Base-by-base conservation (phyloP, 2,888 invertebrate species). In the Pomacea canaliculata region DNA sequence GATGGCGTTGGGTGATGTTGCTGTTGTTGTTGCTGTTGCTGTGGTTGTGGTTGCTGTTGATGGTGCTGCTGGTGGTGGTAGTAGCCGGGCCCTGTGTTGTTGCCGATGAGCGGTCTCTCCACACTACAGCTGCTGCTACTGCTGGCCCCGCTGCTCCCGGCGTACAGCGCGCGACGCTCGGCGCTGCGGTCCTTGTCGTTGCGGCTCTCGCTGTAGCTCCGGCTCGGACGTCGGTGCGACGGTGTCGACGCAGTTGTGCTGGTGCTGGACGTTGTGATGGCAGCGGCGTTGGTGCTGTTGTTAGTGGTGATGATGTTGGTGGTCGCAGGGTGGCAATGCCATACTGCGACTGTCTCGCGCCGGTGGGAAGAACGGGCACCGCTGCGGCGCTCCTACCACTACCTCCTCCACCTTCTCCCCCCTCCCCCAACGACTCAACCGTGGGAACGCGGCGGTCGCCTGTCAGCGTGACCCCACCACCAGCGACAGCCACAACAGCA, bases 151-250 rank as follows among this genome's bases (percentile, higher is more conserved):
- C 27, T 27, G 63, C 63, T 63, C 23, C 27, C 63, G 7, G 63
- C 63, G 63, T 27, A n/a, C n/a, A n/a, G 23, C 9, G 63, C 23
- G 10, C 27, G 10, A 12, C n/a, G 37, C 67, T 27, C 71, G 56
- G 70, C 46, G 48, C 69, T 27, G n/a, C 69, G 56, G 59, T 74
- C 73, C 37, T 60, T 27, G 59, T 74, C 73, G 10, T 69, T 68
- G 68, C 73, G 56, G 27, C 73, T 74, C 49, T 74, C 73, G 67
- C 73, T 74, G 23, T 67, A 48, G 48, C 68, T 74, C 10, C 73
- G 46, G 60, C 46, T 69, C 46, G 69, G 69, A 59, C 73, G 18
- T 37, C 67, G 27, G 13, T 46, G 73, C 8, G 37, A 10, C 10
- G 63, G 63, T 18, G n/a, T 60, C 16, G 60, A n/a, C 60, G 18